phyloP scores from a whole-genome alignment of 2,113 vertebrate genomes.

The Hippoglossus stenolepis region DNA sequence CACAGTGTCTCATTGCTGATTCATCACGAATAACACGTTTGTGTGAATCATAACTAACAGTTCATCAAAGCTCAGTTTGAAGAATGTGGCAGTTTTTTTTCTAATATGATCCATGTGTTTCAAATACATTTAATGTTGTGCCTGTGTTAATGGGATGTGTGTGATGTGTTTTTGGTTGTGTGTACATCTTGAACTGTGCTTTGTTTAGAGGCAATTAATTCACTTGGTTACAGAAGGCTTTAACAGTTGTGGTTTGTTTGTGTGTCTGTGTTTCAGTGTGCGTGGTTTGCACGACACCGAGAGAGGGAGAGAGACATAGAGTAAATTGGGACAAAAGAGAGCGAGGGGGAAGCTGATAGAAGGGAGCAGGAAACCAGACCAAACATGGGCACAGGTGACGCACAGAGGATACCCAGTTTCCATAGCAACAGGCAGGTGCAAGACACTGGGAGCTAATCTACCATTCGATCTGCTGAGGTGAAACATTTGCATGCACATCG shows the following conservation, averaged over 20 bases:
- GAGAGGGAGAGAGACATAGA: conserved; percentile 14
- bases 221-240: conserved; percentile 11
- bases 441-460: conserved; percentile 68
- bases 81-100: not conserved
- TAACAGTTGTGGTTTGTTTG: conserved; percentile 4
- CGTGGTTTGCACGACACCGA: conserved; percentile 10
- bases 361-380: conserved; percentile 69
- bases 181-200: not conserved
- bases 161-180: not conserved
- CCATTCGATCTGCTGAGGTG: conserved; percentile 65
- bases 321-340: conserved; percentile 2
- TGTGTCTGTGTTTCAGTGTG: conserved; percentile 15
- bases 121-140: not conserved
- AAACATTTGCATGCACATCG: conserved; percentile 63
- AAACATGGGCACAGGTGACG: conserved; percentile 81
- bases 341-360: conserved; percentile 32
- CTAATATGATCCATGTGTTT: not conserved
- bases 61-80: conserved; percentile 4
- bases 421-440: conserved; percentile 84
- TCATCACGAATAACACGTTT: conserved; percentile 13
- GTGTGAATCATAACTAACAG: not conserved
- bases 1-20: not conserved
- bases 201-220: conserved; percentile 6
- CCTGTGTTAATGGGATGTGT: not conserved
- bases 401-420: conserved; percentile 83